Evolutionary conservation across 2,113 vertebrate species (phyloP).

Genomic region (Plecotus auritus): DNA sequence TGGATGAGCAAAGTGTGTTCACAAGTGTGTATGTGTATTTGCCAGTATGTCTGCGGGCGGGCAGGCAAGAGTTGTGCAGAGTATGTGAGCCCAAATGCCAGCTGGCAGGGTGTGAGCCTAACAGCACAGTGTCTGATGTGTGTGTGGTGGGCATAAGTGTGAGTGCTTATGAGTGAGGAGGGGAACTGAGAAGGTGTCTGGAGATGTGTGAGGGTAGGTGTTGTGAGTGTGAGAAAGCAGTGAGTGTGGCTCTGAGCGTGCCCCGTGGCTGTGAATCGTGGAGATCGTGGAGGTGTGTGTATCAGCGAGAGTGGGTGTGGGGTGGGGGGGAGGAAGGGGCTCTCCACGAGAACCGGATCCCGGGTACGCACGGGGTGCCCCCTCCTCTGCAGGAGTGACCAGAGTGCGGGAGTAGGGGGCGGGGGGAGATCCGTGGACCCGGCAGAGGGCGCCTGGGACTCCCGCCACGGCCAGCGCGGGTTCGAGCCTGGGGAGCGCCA

Average conservation of each 20-base stretch:
- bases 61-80: constrained; percentile 63
- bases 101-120: constrained; percentile 37
- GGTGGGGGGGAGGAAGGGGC: not conserved
- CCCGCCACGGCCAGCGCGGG: not conserved
- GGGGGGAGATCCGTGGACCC: not conserved
- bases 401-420: not conserved
- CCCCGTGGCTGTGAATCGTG: not conserved
- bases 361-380: not conserved
- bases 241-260: not conserved
- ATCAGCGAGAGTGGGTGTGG: not conserved
- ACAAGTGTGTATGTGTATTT: constrained; percentile 26
- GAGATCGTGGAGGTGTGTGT: not conserved
- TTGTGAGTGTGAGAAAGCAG: constrained; percentile 34
- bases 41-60: constrained; percentile 32
- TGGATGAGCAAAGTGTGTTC: constrained; percentile 49
- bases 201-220: constrained; percentile 6
- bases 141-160: constrained; percentile 25
- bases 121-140: not conserved
- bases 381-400: not conserved
- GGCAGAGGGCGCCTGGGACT: constrained; percentile 41
- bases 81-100: constrained; percentile 20
- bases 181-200: not conserved
- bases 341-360: not conserved
- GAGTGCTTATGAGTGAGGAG: not conserved
- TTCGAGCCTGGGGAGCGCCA: constrained; percentile 5